These are phyloP conservation scores for Stomatorhinus ivindoensis DNA, from an alignment of 2,113 vertebrate genomes.

Conservation along the genomic window DNA sequence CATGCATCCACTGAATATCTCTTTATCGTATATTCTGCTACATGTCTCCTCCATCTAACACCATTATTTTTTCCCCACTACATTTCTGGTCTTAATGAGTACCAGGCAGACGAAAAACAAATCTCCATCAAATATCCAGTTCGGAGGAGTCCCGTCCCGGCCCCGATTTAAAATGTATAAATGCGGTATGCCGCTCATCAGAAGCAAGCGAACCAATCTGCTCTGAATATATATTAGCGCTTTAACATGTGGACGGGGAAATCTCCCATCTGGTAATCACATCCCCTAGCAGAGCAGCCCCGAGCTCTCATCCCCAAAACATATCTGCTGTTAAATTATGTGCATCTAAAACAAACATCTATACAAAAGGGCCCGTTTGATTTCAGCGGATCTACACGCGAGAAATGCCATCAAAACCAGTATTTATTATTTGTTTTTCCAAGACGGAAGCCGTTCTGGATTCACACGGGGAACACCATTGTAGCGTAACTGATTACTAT, in stretches of 20 bases:
- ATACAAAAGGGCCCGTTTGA: conserved; percentile 26
- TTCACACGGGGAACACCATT: conserved; percentile 17
- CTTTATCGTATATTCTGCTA: background rate
- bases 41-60: background rate
- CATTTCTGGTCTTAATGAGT: conserved; percentile 12
- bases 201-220: conserved; percentile 76
- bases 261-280: conserved; percentile 79
- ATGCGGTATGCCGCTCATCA: conserved; percentile 82
- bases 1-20: background rate
- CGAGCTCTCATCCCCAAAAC: conserved; percentile 62
- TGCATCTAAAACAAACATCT: conserved; percentile 72
- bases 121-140: conserved; percentile 64
- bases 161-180: conserved; percentile 82
- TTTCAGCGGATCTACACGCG: conserved; percentile 22
- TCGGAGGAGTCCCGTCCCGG: conserved; percentile 65
- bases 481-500: conserved; percentile 28
- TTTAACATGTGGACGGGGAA: conserved; percentile 81
- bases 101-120: background rate
- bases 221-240: conserved; percentile 88
- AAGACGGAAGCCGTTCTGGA: conserved; percentile 19
- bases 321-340: conserved; percentile 74
- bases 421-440: conserved; percentile 31
- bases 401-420: conserved; percentile 32
- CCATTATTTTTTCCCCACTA: background rate
- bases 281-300: conserved; percentile 70